Base-by-base conservation (phyloP, 2,797 vertebrate genomes). In the Neosilurus mollespiculum region DNA sequence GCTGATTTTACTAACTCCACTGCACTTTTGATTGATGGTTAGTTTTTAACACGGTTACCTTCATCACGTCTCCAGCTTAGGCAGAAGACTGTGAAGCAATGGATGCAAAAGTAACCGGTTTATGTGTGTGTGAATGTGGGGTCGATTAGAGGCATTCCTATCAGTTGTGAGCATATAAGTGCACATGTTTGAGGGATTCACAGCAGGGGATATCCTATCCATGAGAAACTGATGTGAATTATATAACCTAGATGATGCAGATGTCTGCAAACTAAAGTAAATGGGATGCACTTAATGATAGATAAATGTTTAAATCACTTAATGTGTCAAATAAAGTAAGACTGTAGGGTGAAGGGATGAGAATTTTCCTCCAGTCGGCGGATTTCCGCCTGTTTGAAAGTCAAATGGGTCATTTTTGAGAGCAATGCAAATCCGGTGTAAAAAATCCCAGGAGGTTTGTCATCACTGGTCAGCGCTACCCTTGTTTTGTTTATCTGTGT, bases 1-100 rank as follows among this genome's bases (percentile, higher is more conserved):
- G 53, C 79, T 81, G 64, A 84, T 76, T 84, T 84, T 34, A 16
- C 78, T 59, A 64, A 76, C 71, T 56, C 37, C 51, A 65, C 61
- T 58, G 59, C 73, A 80, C n/a, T 62, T 81, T 81, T 86, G 77
- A 83, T 59, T 86, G 66, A 86, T 72, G 34, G 77, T 49, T 84
- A 9, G 18, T 62, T 77, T 76, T 61, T 61, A 76, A 69, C 9
- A 2, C 24, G 26, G 80, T 53, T 84, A 76, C 78, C 26, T 81
- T 66, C 22, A 12, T 64, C 70, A 67, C 37, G 53, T 51, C n/a
- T 22, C 26, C 49, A 43, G 43, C 54, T 62, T 26, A 24, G 51
- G 43, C 20, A 49, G 26, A 34, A 81, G 16, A 62, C 58, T 80
- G 37, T 18, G 62, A 59, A 58, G 69, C 0, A 59, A 66, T 66